These are phyloP conservation scores for Scaptomyza reducta DNA, from an alignment of 2,888 invertebrate genomes.

Conservation along the genomic window DNA sequence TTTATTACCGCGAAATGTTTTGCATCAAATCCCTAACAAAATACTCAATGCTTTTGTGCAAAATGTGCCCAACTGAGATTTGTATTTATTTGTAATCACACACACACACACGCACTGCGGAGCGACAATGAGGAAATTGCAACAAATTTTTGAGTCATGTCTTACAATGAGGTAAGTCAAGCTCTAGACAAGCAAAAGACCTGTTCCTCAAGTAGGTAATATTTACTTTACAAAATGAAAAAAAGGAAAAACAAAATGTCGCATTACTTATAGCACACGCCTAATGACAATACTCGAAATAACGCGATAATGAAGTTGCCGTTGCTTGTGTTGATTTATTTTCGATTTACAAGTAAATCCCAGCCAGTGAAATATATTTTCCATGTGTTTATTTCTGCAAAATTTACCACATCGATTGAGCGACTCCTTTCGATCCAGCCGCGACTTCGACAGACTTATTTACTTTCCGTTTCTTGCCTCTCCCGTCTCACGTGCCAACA, in stretches of 20 bases:
- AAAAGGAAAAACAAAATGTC: not conserved
- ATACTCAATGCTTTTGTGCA: constrained; percentile 58
- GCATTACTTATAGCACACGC: constrained; percentile 12
- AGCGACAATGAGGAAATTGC: constrained; percentile 54
- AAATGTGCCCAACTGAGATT: constrained; percentile 67
- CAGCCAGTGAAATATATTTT: constrained; percentile 73
- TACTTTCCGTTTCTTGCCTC: constrained; percentile 5
- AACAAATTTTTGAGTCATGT: constrained; percentile 60
- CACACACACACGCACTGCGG: not conserved
- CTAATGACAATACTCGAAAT: constrained; percentile 37
- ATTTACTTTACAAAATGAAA: not conserved
- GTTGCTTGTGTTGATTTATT: constrained; percentile 69
- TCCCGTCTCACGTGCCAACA: constrained; percentile 22
- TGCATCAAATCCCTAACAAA: constrained; percentile 69
- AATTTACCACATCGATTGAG: constrained; percentile 61
- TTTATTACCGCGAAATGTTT: constrained; percentile 65
- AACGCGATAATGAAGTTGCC: constrained; percentile 49
- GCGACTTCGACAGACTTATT: constrained; percentile 47
- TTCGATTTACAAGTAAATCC: constrained; percentile 74
- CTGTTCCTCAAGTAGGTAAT: not conserved
- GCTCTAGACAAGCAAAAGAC: constrained; percentile 3
- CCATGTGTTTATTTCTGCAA: constrained; percentile 66
- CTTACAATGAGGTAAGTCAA: constrained; percentile 38
- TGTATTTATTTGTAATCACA: constrained; percentile 49
- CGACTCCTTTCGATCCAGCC: constrained; percentile 38